Base-by-base conservation (phyloP, 2,113 vertebrate genomes). In the Barnardius zonarius region DNA sequence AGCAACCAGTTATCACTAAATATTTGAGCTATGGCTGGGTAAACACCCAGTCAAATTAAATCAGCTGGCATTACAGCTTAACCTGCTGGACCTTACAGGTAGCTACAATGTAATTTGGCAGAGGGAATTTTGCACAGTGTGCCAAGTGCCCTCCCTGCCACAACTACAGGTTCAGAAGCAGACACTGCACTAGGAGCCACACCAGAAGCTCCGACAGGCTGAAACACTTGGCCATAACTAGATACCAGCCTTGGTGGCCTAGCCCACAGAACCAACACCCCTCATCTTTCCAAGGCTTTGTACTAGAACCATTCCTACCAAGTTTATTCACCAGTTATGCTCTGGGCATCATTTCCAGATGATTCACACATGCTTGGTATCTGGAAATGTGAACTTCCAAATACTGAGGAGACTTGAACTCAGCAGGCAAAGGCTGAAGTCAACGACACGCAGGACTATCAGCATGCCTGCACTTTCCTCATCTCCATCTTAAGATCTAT, bases 301-400 rank as follows among this genome's bases (percentile, higher is more conserved):
- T 44, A 22, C 6, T 2, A 3, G 7, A 68, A 27, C 8, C 0
- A 0, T 10, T 39, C 31, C 28, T 44, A 28, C 33, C 0, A 2
- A 44, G 64, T 23, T 23, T 35, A 46, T 81, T 46, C 49, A 39
- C 48, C 41, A 31, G 3, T 12, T 30, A 33, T 3, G 1, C 4
- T 3, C 0, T 2, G 18, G 51, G 20, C 46, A 31, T 19, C 10
- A 2, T 31, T 44, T 51, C 33, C 17, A 15, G 22, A 24, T 7
- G 19, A 30, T 15, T 57, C 49, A 44, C 2, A 0, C 2, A 11
- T 13, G 28, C 62, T 44, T 22, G 17, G 41, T 1, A 0, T 37
- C 44, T 14, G 14, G 20, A 12, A 41, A 10, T 9, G 31, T 11
- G 35, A 16, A 54, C 39, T 66, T 33, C 48, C 35, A 52, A 57